Percentiles rank a stretch among this genome's conserved stretches.
phyloP scores from a whole-genome alignment of 2,113 vertebrate genomes.

The Bagarius yarrelli region DNA sequence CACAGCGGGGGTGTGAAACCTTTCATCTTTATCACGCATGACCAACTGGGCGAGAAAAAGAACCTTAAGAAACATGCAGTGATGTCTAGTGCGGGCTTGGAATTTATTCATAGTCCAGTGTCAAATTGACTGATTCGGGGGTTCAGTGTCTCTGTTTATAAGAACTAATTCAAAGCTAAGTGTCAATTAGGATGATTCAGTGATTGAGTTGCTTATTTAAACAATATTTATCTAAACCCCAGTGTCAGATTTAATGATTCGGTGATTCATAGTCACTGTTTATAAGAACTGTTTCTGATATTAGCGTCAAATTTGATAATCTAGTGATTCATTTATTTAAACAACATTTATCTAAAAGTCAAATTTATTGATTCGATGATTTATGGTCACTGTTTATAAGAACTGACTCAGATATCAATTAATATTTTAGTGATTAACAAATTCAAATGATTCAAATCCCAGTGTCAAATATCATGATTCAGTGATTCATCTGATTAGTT shows the following conservation, averaged over 20 bases:
- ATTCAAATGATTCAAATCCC: no score
- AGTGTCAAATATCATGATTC: slow-evolving; percentile 33
- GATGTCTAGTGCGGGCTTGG: slow-evolving; percentile 19
- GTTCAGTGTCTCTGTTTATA: no score
- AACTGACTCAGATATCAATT: no score
- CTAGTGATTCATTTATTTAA: not conserved
- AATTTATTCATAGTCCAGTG: slow-evolving; percentile 3
- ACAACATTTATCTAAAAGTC: not conserved
- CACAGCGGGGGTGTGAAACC: slow-evolving; percentile 30
- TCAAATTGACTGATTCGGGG: no score
- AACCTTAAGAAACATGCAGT: slow-evolving; percentile 11
- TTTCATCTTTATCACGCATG: slow-evolving; percentile 30
- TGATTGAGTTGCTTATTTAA: not conserved
- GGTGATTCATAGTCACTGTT: not conserved
- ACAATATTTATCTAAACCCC: not conserved
- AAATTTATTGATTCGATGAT: no score
- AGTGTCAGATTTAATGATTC: slow-evolving; percentile 35
- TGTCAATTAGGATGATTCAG: slow-evolving; percentile 36
- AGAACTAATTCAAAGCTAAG: not conserved
- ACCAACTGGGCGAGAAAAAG: slow-evolving; percentile 18
- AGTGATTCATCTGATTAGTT: not conserved
- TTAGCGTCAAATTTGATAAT: not conserved
- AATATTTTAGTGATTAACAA: no score
- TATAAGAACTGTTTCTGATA: not conserved
- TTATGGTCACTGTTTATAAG: no score